These are phyloP conservation scores for Sinhomidia bicolor DNA, from an alignment of 2,888 invertebrate species.

Conservation along the genomic window DNA sequence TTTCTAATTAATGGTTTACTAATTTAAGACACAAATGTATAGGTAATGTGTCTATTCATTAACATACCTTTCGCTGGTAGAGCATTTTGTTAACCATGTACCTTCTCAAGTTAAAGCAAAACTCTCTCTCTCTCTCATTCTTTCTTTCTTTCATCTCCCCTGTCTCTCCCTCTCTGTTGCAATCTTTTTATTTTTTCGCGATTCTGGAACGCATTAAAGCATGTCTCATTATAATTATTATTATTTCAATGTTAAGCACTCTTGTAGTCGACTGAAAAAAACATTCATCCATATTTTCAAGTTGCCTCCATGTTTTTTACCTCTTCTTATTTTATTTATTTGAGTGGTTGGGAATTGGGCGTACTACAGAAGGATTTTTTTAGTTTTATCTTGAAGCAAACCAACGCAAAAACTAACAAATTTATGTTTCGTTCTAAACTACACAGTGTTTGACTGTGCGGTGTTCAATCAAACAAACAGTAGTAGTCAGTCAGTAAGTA, in stretches of 20 bases:
- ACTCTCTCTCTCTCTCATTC: not conserved
- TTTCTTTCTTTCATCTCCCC: not conserved
- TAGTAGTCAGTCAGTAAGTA: too few relatives aligned
- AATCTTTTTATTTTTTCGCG: not conserved
- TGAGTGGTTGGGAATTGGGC: not conserved
- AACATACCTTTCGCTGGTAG: not conserved
- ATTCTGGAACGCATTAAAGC: slow-evolving; percentile 24
- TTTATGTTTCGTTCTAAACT: not conserved
- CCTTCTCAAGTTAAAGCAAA: not conserved
- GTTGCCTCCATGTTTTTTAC: not conserved
- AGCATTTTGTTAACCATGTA: not conserved
- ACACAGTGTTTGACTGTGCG: not conserved
- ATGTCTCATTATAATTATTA: not conserved
- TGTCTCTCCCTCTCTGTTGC: not conserved
- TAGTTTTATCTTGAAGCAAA: not conserved
- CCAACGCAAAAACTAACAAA: not conserved
- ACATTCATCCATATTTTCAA: not conserved
- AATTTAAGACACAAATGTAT: not conserved
- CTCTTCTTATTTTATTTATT: too few relatives aligned
- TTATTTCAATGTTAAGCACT: not conserved
- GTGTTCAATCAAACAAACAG: not conserved
- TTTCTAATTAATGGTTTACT: slow-evolving; percentile 21
- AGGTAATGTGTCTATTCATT: slow-evolving; percentile 9
- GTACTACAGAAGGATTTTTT: not conserved
- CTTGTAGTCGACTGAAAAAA: not conserved